Evolutionary conservation across 2,113 vertebrate genomes (phyloP).

Genomic region (Cinclus cinclus): DNA sequence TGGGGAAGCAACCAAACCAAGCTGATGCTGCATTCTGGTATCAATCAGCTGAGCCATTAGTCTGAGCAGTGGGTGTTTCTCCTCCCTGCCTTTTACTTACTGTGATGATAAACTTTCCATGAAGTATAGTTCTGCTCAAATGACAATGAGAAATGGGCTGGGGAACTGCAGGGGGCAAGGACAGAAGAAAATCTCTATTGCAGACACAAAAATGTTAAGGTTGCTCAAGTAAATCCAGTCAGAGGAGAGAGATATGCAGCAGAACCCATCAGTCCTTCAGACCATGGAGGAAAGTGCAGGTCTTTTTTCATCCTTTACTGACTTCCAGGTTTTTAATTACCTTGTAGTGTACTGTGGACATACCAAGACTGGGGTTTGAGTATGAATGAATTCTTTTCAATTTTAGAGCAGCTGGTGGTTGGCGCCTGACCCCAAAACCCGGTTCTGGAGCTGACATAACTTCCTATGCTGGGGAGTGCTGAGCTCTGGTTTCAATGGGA

Average conservation of each 20-base stretch:
- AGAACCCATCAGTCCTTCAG: background rate
- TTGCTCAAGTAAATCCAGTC: constrained; percentile 9
- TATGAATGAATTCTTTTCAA: background rate
- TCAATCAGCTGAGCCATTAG: constrained; percentile 17
- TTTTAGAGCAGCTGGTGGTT: background rate
- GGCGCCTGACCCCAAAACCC: background rate
- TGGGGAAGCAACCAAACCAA: background rate
- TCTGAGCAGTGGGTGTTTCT: constrained; percentile 2
- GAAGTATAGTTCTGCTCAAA: constrained; percentile 8
- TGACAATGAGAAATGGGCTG: constrained; percentile 54
- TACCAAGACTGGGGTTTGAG: background rate
- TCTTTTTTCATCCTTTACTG: background rate
- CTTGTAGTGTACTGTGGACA: background rate
- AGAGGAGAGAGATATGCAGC: background rate
- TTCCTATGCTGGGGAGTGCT: background rate
- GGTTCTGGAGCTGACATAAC: background rate
- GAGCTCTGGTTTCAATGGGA: background rate
- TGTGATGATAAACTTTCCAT: constrained; percentile 28
- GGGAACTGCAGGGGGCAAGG: constrained; percentile 14
- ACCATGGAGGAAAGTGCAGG: background rate
- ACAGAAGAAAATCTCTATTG: constrained; percentile 34
- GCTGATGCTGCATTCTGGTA: background rate
- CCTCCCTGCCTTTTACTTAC: constrained; percentile 22
- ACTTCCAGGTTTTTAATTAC: background rate
- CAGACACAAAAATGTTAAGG: constrained; percentile 23